A percentile compares a stretch with the other conserved stretches of the same genome.
Evolutionary conservation across 2,888 invertebrate species (phyloP).

Genomic region (Melanotus villosus): DNA sequence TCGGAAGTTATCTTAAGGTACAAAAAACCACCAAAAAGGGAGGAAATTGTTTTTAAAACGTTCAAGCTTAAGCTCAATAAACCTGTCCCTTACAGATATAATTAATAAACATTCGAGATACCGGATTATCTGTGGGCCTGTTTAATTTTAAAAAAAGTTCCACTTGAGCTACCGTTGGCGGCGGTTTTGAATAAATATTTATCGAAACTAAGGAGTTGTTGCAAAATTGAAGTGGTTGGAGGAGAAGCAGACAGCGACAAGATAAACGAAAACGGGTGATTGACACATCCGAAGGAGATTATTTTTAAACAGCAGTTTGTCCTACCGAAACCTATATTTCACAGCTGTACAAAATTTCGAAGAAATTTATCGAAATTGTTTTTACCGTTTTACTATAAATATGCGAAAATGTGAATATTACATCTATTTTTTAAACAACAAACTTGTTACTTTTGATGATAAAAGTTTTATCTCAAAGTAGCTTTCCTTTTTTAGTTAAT

Average conservation of each 20-base stretch:
- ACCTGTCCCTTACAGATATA: neutral
- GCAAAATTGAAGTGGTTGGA: slow-evolving; percentile 10
- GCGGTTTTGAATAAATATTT: slow-evolving; percentile 12
- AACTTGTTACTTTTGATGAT: no score
- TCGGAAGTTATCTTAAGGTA: slow-evolving; percentile 24
- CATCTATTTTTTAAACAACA: no score
- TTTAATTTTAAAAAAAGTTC: neutral
- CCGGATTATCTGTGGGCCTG: slow-evolving; percentile 1
- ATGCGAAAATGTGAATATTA: no score
- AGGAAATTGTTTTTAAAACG: slow-evolving; percentile 5
- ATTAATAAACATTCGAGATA: slow-evolving; percentile 13
- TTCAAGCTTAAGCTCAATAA: neutral
- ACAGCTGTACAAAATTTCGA: no score
- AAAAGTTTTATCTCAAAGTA: no score
- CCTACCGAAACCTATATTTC: no score
- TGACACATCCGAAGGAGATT: slow-evolving; percentile 4
- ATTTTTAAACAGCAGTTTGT: neutral
- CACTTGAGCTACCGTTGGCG: slow-evolving; percentile 1
- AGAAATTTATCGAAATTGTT: no score
- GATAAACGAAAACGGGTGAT: slow-evolving; percentile 4
- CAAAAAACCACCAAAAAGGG: neutral
- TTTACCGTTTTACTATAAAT: no score
- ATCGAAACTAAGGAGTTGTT: slow-evolving; percentile 1
- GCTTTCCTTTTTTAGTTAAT: no score
- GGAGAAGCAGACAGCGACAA: neutral